Evolutionary conservation across 1,140 invertebrate species (phyloP), one percentile per base, ranked within the genome.

Genomic region (Schlechtendalia chinensis): DNA sequence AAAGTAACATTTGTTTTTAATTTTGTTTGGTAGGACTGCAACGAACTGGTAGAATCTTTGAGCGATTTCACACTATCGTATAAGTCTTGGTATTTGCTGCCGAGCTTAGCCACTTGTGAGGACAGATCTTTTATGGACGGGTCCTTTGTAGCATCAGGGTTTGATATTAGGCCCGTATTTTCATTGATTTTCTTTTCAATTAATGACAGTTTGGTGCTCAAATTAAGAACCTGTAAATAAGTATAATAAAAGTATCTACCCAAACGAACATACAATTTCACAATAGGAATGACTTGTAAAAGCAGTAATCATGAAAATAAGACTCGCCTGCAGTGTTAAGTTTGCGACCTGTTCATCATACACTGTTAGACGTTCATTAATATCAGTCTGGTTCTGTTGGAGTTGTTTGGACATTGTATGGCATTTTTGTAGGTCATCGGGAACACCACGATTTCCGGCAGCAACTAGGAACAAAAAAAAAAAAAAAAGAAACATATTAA

Each of bases 361-460:
- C 81, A 85, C 84, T 0, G 85, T 84, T 8, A 91, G 84, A 81
- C 88, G 86, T 50, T 84, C 85, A 82, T 87, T 88, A 58, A 91
- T 85, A 53, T 86, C 85, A 17, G 88, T 90, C 63, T 90, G 89
- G 83, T 91, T 91, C 56, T 88, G 87, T 63, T 88, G 88, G 5
- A 91, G 85, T 79, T 90, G 88, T 83, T 88, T 89, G 24, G 89
- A 88, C 4, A 89, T 84, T 2, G 89, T 89, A 84, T 91, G 90
- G 83, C 89, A 91, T 83, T 89, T 87, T 84, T 91, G 90, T 39
- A 91, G 82, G 2, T 88, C 88, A 83, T 91, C 90, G 24, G 89
- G 89, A 69, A 91, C 88, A 54, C 88, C 88, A 84, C 89, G 87
- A 84, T 87, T 91, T 81, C 89, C 90, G 56, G 89, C 90, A 83